Evolutionary conservation across 1,140 invertebrate species (phyloP).

Genomic region (Telenomus remus): DNA sequence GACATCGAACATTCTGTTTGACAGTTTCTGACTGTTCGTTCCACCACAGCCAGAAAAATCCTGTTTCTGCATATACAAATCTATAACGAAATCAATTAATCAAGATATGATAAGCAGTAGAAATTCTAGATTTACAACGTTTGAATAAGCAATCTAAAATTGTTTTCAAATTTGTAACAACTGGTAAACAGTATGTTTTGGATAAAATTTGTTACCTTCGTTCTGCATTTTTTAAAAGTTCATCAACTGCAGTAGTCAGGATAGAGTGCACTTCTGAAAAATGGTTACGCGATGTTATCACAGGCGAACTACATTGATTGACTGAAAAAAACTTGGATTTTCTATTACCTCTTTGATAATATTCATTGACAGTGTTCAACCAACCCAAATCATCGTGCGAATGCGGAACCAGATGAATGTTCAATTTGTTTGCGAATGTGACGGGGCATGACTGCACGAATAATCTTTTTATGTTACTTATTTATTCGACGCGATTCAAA

Average conservation of each 20-base stretch:
- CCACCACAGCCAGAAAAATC: conserved; percentile 97
- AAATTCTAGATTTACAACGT: too few species aligned
- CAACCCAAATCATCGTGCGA: conserved; percentile 31
- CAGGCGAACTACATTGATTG: too few species aligned
- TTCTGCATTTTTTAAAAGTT: conserved; percentile 4
- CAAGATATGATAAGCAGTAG: too few species aligned
- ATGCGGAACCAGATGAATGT: conserved; percentile 26
- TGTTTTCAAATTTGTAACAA: too few species aligned
- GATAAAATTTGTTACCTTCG: too few species aligned
- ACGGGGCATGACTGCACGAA: conserved; percentile 23
- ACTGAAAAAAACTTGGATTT: too few species aligned
- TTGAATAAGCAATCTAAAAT: too few species aligned
- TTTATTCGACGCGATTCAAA: too few species aligned
- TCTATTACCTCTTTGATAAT: conserved; percentile 88
- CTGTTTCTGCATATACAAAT: conserved; percentile 87
- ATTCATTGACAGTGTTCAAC: conserved; percentile 88
- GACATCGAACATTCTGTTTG: conserved; percentile 76
- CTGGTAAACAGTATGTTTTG: too few species aligned
- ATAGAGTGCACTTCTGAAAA: conserved; percentile 2
- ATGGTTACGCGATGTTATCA: too few species aligned
- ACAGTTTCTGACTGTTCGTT: conserved; percentile 80
- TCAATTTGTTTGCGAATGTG: conserved; percentile 12
- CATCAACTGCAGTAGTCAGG: background rate
- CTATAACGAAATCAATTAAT: too few species aligned
- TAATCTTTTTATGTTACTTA: too few species aligned